Evolutionary conservation across 2,797 vertebrate genomes (phyloP).

Genomic region (Scarus forsteni): DNA sequence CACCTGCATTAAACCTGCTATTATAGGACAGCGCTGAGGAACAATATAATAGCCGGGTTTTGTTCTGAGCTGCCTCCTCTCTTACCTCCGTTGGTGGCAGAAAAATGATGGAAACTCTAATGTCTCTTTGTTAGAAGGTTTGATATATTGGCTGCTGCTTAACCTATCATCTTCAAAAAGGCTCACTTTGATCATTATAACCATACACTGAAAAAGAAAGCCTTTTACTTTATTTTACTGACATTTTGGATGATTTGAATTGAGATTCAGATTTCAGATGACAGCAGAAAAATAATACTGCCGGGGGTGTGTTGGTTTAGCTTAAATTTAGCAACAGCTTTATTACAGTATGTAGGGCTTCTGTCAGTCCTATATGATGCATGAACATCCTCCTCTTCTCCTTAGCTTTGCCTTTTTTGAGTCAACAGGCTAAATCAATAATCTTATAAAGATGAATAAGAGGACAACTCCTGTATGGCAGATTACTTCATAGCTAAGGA

Average conservation of each 20-base stretch:
- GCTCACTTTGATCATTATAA: slow-evolving; percentile 7
- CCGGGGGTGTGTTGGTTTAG: neutral
- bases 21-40: slow-evolving; percentile 48
- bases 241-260: slow-evolving; percentile 1
- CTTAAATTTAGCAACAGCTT: too few species aligned
- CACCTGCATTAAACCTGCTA: slow-evolving; percentile 70
- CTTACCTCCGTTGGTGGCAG: slow-evolving; percentile 2
- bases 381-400: too few species aligned
- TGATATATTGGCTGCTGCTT: slow-evolving; percentile 29
- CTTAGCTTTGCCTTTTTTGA: too few species aligned
- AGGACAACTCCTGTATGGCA: too few species aligned
- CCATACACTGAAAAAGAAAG: neutral
- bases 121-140: slow-evolving; percentile 2
- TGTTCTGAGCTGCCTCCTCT: slow-evolving; percentile 21
- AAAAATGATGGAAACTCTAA: slow-evolving; percentile 13
- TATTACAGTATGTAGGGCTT: too few species aligned
- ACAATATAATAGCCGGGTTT: slow-evolving; percentile 44
- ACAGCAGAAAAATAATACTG: neutral
- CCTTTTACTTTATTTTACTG: slow-evolving; percentile 5
- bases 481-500: too few species aligned
- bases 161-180: slow-evolving; percentile 25
- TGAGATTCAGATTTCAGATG: slow-evolving; percentile 9
- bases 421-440: too few species aligned
- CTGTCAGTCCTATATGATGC: too few species aligned
- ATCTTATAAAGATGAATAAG: too few species aligned